A percentile compares a stretch with the other conserved stretches of the same genome.
phyloP scores from a whole-genome alignment of 2,888 invertebrate genomes.

The Digitonthophagus gazella region DNA sequence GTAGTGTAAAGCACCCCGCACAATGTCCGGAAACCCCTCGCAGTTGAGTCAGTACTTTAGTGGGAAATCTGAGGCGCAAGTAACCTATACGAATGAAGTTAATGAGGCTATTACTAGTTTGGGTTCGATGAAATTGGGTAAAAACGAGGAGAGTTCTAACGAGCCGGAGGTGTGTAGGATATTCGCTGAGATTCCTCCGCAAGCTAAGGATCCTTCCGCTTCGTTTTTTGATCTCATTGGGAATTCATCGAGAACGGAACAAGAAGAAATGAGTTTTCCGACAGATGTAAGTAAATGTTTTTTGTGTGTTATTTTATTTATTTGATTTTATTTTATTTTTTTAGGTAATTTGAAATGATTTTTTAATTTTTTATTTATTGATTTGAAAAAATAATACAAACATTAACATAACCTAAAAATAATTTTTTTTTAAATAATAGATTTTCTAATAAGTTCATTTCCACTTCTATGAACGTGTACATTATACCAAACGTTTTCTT shows the following conservation, averaged over 20 bases:
- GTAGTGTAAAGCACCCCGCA: neutral
- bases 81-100: slow-evolving; percentile 38
- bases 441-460: slow-evolving; percentile 2
- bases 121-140: slow-evolving; percentile 33
- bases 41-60: slow-evolving; percentile 59
- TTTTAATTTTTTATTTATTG: neutral
- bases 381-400: neutral
- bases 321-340: neutral
- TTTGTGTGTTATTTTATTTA: too few relatives aligned
- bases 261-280: slow-evolving; percentile 31
- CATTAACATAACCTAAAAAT: neutral
- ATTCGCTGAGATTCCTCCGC: slow-evolving; percentile 49
- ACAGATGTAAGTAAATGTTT: slow-evolving; percentile 28
- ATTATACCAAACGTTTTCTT: slow-evolving; percentile 26
- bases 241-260: slow-evolving; percentile 31
- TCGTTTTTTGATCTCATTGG: slow-evolving; percentile 54
- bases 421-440: neutral
- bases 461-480: slow-evolving; percentile 19
- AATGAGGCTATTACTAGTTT: slow-evolving; percentile 39
- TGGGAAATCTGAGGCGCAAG: slow-evolving; percentile 32
- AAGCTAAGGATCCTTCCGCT: slow-evolving; percentile 49
- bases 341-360: neutral
- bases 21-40: slow-evolving; percentile 52
- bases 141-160: slow-evolving; percentile 35
- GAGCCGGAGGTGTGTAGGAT: slow-evolving; percentile 54